Evolutionary conservation across 30 jellyfish, hydroid and myxozoan species (phyloP), one percentile per base, ranked within the genome.

Genomic region (Cassiopea andromeda): DNA sequence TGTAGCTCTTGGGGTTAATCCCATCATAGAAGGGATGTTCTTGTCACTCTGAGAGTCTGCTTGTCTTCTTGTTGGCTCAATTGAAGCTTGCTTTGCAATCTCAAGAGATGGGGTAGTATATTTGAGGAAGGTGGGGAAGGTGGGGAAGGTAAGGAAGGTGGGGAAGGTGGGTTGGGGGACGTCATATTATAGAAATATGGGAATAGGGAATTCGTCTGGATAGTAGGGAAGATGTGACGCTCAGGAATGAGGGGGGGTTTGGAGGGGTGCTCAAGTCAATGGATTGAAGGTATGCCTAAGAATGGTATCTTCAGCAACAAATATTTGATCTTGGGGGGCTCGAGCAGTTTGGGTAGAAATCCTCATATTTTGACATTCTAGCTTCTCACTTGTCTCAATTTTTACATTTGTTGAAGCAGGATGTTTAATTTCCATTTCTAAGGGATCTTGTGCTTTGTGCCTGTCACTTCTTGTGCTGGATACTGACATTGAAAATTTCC

Each of bases 211-310:
- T 27, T 27, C 38, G 38, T 27, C 38, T 27, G 38, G 38, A 27
- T 27, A 27, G 38, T 27, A 27, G 38, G 81, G 4, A 77, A 45
- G 48, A 77, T 77, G 74, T 77, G 74, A 77, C 86, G 50, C 46
- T 77, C 86, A 27, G 74, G 86, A 17, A 77, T 77, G 1, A 77
- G 2, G 72, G 73, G 86, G 73, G 86, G 47, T 77, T 77, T 64
- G 84, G 44, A 67, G 68, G 38, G 84, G 68, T 8, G 84, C 84
- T 75, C 70, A 27, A 75, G 68, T 75, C 38, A 75, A 19, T 7
- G 84, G 69, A 17, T 75, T 75, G 43, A 75, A 18, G 67, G 87
- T 6, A 5, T 2, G 10, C n/a, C 72, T 78, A 43, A 71, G 87
- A 43, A 70, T 10, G 64, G 64, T 54, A 10, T 54, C 64, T 54